Evolutionary conservation across 2,797 vertebrate species (phyloP), one percentile per base, ranked within the genome.

Genomic region (Acomys russatus): DNA sequence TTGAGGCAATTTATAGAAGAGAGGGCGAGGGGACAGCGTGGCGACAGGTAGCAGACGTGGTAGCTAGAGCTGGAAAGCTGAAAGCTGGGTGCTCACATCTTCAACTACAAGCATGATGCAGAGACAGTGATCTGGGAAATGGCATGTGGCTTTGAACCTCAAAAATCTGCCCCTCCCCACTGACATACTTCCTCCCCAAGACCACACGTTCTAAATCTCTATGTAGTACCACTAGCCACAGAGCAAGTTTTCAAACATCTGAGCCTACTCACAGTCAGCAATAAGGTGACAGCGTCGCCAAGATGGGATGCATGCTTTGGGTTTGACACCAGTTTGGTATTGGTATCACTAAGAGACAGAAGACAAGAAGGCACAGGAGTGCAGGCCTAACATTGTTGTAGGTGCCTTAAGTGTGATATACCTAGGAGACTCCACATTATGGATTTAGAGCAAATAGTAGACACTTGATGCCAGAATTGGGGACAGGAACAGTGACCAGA

Each of bases 271-370:
- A 51, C 17, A 4, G 11, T n/a, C n/a, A 73, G 74, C 11, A 38
- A 64, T 59, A 83, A 25, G 49, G 59, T 20, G n/a, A 82, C 44
- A 51, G 33, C 66, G 64, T 88, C 82, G 30, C 70, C 9, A 66
- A 92, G 74, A 56, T 11, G 28, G 9, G 54, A 76, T 44, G 49
- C 14, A 44, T 44, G 44, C 38, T 90, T 87, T 73, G 84, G 44
- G 86, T 88, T 74, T 28, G 33, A 44, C 33, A 25, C 22, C 61
- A 28, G 35, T 56, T 86, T 51, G 54, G 54, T 15, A 22, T 61
- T 70, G 89, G 73, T 70, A 33, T 92, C 49, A 61, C n/a, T 30
- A 51, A 95, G 44, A 93, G 85, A 33, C 17, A 18, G n/a, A 82
- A 86, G n/a, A 70, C 3, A 86, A 10, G n/a, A 77, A 92, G 66